Base-by-base conservation (phyloP, 1,140 invertebrate genomes). In the Meloidogyne hapla region DNA sequence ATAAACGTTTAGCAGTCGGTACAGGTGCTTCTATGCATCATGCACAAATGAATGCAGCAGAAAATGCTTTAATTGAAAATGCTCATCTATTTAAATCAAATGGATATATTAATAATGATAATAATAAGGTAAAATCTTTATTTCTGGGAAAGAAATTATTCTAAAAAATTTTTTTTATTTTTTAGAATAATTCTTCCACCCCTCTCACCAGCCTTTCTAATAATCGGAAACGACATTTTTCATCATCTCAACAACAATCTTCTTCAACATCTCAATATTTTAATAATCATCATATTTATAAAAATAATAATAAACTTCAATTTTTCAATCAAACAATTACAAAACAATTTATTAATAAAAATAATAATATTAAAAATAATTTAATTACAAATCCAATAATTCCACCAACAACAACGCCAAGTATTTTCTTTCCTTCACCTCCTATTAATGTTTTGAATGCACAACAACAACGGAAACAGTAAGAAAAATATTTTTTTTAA, bases 21-120 rank as follows among this genome's bases (percentile, higher is more conserved):
- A 62, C 42, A n/a, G 81, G 82, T 26, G 25, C 28, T n/a, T 84
- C 67, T 40, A 69, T 82, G 23, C 81, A 84, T n/a, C 26, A 61
- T 4, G 81, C 81, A 9, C 84, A 82, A 63, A 79, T 82, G 82
- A 66, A 84, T 23, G 81, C 81, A 0, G 81, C 81, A n/a, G 77
- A 81, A 69, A 82, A 82, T 48, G 81, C 83, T 10, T 61, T 82
- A 28, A 63, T 80, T 42, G 45, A 69, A 21, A 71, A 83, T 61
- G 81, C 80, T 1, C 25, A 80, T 75, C 40, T 83, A 38, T 81
- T 80, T 67, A 13, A 56, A 56, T 56, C n/a, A 56, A 56, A 56
- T 56, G 48, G 48, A 56, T 56, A 56, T 56, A 56, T n/a, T 56
- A 56, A 56, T 6, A n/a, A 56, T n/a, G 6, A n/a, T 48, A 18